A percentile compares a stretch with the other conserved stretches of the same genome.
Evolutionary conservation across 2,113 vertebrate genomes (phyloP).

Genomic region (Notiomystis cincta): DNA sequence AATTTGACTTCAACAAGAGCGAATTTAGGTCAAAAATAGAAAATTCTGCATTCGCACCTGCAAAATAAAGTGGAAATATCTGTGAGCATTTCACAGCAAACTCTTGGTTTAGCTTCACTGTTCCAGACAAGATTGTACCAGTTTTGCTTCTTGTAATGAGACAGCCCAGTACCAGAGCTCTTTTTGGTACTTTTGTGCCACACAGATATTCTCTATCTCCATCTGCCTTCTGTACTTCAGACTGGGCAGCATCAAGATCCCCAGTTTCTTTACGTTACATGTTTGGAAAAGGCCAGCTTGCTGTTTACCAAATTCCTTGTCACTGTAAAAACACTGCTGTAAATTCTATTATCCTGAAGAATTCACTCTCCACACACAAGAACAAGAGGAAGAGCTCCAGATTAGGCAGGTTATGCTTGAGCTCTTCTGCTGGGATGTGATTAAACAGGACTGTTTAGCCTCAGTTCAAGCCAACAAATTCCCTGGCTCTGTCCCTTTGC

Average conservation of each 20-base stretch:
- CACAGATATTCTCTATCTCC: neutral
- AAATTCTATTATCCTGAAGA: neutral
- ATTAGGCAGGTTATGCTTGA: neutral
- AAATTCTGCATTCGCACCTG: neutral
- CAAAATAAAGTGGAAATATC: neutral
- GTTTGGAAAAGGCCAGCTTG: neutral
- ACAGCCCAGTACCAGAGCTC: neutral
- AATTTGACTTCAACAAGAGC: neutral
- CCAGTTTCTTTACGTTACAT: neutral
- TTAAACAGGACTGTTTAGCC: fast-evolving
- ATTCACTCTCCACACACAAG: neutral
- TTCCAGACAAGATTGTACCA: neutral
- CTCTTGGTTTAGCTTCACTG: neutral
- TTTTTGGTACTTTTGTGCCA: neutral
- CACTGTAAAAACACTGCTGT: neutral
- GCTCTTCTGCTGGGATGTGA: neutral
- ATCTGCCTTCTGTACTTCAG: neutral
- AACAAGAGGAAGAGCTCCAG: neutral
- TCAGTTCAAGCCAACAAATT: neutral
- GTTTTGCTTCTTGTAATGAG: neutral
- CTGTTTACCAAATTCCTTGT: neutral
- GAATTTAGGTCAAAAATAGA: neutral
- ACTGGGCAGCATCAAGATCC: neutral
- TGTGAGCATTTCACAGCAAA: neutral
- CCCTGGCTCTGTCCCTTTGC: neutral